Evolutionary conservation across 2,797 vertebrate genomes (phyloP), one percentile per base, ranked within the genome.

Genomic region (Microctenopoma stevenorrisi): DNA sequence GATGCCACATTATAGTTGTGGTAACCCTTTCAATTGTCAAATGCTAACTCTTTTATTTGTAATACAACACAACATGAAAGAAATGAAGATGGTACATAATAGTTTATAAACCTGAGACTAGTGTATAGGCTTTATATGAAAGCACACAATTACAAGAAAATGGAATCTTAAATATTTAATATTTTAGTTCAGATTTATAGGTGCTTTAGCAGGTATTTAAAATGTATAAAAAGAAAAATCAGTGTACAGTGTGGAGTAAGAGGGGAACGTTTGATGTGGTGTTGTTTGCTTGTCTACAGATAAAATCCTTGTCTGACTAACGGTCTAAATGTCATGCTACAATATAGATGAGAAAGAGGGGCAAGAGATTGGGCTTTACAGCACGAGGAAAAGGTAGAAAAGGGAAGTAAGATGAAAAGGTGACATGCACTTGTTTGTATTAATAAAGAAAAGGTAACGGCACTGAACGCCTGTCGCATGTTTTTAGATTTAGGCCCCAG

Each of bases 341-440:
- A 74, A 44, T 72, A 79, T 26, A 76, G 64, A 78, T 78, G 68
- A 69, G 65, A 74, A 49, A 46, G 63, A 64, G 33, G 49, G n/a
- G 30, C 30, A 26, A 61, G 48, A 58, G 37, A 68, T 68, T 50
- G 25, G 1, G 40, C 72, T 66, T 79, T 60, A 63, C 49, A 61
- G 67, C 35, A 35, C 69, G 50, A 71, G 57, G 65, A 67, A 58
- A 51, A 82, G 67, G 42, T 81, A 76, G 63, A 82, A 75, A 84
- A 83, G 57, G 58, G 82, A 68, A 72, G 53, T 18, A 54, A 62
- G 64, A 77, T 84, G 72, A 87, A 84, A 79, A 76, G 64, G 42
- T 25, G 77, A 30, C 70, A 44, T 65, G 48, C 74, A 38, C 53
- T 76, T 9, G 16, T 74, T 72, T 82, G 37, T 74, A 18, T 75